These are phyloP conservation scores for Homarus americanus DNA, from an alignment of 1,140 invertebrate species.

Conservation along the genomic window DNA sequence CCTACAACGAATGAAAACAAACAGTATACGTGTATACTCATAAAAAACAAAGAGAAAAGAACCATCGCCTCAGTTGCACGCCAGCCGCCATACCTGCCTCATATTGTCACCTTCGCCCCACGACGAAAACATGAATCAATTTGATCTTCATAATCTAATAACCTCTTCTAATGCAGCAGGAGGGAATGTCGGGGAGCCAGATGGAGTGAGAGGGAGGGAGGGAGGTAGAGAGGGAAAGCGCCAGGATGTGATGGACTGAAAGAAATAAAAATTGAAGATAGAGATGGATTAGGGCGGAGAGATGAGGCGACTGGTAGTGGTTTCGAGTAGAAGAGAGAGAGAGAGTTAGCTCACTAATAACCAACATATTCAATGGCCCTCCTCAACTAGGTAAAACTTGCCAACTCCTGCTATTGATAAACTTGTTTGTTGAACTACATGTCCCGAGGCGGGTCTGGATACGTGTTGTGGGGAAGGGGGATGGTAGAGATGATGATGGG, in stretches of 20 bases:
- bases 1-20: too few relatives aligned
- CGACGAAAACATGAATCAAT: constrained; percentile 35
- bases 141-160: constrained; percentile 39
- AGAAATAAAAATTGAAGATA: not conserved
- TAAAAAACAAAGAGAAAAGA: too few relatives aligned
- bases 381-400: too few relatives aligned
- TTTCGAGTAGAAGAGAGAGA: too few relatives aligned
- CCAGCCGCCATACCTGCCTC: not conserved
- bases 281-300: not conserved
- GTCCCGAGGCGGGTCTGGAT: not conserved
- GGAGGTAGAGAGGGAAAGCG: constrained; percentile 22
- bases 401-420: constrained; percentile 28
- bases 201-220: constrained; percentile 4
- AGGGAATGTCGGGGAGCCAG: not conserved
- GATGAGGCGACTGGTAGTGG: too few relatives aligned
- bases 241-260: not conserved
- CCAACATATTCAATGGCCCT: too few relatives aligned
- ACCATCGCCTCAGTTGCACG: not conserved
- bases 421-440: constrained; percentile 17
- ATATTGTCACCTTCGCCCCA: constrained; percentile 30
- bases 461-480: not conserved
- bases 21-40: too few relatives aligned
- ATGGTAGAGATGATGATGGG: too few relatives aligned
- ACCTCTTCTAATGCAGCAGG: constrained; percentile 33
- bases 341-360: too few relatives aligned